Percentiles rank a stretch among this genome's conserved stretches.
Conservation (phyloP, 2,888 invertebrate genomes). For the Blastobasis adustella region DNA sequence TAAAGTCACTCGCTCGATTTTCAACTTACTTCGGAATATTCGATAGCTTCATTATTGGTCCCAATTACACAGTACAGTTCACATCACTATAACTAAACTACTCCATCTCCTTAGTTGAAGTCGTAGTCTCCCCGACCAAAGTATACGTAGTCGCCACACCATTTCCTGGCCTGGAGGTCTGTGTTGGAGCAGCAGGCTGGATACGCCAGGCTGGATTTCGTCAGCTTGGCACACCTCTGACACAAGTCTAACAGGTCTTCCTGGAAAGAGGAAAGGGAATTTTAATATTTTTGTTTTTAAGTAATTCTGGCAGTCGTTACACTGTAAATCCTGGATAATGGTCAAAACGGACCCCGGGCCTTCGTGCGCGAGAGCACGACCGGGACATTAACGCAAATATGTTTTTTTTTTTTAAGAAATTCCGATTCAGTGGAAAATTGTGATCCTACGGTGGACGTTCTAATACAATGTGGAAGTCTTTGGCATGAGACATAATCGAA, state of each 20-base stretch:
- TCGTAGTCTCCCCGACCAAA: constrained; percentile 64
- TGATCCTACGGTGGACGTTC: too few relatives aligned
- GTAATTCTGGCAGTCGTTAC: not conserved
- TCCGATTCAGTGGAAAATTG: too few relatives aligned
- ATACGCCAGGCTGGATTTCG: constrained; percentile 72
- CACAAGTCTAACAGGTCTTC: constrained; percentile 71
- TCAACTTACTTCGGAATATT: too few relatives aligned
- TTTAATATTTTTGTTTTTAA: not conserved
- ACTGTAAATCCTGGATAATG: not conserved
- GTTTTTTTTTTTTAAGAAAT: too few relatives aligned
- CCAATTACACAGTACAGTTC: too few relatives aligned
- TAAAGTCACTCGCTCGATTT: too few relatives aligned
- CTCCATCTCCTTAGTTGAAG: constrained; percentile 26
- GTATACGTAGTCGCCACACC: constrained; percentile 75
- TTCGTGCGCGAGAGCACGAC: too few relatives aligned
- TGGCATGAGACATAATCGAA: too few relatives aligned
- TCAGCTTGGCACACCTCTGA: constrained; percentile 77
- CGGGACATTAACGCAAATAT: too few relatives aligned
- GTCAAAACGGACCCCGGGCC: too few relatives aligned
- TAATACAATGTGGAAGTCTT: too few relatives aligned
- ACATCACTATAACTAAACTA: not conserved
- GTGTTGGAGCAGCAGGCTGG: constrained; percentile 74
- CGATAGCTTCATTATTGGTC: too few relatives aligned
- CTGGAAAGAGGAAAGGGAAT: constrained; percentile 28
- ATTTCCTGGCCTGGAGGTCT: constrained; percentile 70